Evolutionary conservation across 2,888 invertebrate species (phyloP).

Genomic region (Drosophila mimica): DNA sequence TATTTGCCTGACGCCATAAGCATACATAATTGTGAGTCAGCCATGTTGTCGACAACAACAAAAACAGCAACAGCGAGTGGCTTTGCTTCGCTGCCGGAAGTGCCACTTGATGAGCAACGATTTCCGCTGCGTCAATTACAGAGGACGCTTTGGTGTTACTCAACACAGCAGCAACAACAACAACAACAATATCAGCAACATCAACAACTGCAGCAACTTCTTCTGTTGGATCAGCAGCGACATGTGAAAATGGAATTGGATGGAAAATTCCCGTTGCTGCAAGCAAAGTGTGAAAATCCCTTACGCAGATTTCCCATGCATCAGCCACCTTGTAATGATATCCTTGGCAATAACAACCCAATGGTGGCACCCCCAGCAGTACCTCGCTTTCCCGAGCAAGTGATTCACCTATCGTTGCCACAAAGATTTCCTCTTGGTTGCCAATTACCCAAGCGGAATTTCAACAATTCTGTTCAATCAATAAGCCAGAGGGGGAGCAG

Average conservation of each 20-base stretch:
- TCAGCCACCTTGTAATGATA: slow-evolving; percentile 3
- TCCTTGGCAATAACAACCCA: background rate
- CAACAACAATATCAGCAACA: slow-evolving; percentile 4
- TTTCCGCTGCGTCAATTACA: slow-evolving; percentile 55
- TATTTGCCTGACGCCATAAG: slow-evolving; percentile 43
- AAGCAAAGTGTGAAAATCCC: background rate
- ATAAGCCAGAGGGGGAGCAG: slow-evolving; percentile 23
- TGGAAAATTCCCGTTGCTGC: slow-evolving; percentile 40
- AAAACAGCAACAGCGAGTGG: slow-evolving; percentile 30
- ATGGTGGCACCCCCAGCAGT: background rate
- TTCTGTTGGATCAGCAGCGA: background rate
- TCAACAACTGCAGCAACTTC: slow-evolving; percentile 2
- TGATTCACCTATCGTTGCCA: slow-evolving; percentile 37
- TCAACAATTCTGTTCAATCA: slow-evolving; percentile 37
- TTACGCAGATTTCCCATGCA: slow-evolving; percentile 32
- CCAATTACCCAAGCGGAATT: slow-evolving; percentile 51
- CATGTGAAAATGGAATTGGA: background rate
- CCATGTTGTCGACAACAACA: slow-evolving; percentile 39
- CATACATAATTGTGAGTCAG: slow-evolving; percentile 64
- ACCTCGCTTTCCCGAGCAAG: slow-evolving; percentile 30
- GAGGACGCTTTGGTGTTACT: slow-evolving; percentile 12
- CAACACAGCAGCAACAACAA: slow-evolving; percentile 10
- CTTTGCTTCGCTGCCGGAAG: slow-evolving; percentile 52
- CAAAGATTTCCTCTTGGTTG: slow-evolving; percentile 52
- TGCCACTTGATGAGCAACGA: slow-evolving; percentile 47